phyloP scores from a whole-genome alignment of 2,888 invertebrate species.

The Melinopterus prodromus region DNA sequence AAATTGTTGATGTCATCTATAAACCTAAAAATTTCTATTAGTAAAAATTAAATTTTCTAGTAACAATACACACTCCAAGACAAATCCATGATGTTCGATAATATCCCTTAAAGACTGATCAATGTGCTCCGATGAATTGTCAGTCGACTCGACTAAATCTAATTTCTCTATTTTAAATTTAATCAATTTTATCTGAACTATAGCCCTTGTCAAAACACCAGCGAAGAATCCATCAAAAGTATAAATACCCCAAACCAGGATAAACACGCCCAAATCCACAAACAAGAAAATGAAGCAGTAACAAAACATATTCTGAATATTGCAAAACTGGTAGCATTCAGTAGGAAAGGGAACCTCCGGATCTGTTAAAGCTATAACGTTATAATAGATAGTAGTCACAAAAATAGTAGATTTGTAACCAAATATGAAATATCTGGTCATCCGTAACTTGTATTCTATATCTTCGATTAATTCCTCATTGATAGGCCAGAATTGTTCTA shows the following conservation, averaged over 20 bases:
- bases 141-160: neutral
- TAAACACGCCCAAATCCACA: neutral
- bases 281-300: slow-evolving; percentile 14
- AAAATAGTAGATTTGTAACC: slow-evolving; percentile 7
- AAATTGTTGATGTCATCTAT: slow-evolving; percentile 17
- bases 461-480: slow-evolving; percentile 5
- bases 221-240: slow-evolving; percentile 22
- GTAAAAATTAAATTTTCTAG: too few species aligned
- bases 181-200: slow-evolving; percentile 13
- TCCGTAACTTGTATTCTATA: slow-evolving; percentile 4
- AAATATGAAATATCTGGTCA: slow-evolving; percentile 6
- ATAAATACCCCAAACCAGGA: slow-evolving; percentile 17
- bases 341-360: neutral
- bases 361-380: neutral
- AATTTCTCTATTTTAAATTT: slow-evolving; percentile 11
- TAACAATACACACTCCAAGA: slow-evolving; percentile 1
- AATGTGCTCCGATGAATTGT: neutral
- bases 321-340: slow-evolving; percentile 20
- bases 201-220: neutral
- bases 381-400: slow-evolving; percentile 12
- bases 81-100: slow-evolving; percentile 14
- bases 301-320: slow-evolving; percentile 9
- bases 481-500: neutral
- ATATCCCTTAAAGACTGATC: neutral
- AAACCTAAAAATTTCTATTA: neutral